These are phyloP conservation scores for Chiroxiphia lanceolata DNA, from an alignment of 2,797 vertebrate species.

Conservation along the genomic window DNA sequence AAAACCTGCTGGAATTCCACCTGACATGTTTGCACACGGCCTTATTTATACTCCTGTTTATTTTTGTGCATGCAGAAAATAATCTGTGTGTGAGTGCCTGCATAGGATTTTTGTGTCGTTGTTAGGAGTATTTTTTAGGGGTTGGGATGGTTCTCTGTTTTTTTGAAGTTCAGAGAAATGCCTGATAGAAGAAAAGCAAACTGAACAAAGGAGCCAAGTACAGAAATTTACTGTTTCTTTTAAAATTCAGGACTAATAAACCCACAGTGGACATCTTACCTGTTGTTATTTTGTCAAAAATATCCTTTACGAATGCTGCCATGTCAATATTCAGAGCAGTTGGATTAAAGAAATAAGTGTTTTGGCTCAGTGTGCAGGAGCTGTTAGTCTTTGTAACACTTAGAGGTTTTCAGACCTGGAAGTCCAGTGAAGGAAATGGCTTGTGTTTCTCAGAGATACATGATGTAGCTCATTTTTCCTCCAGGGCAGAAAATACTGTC, in stretches of 20 bases:
- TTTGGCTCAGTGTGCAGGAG: neutral
- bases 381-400: neutral
- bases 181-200: neutral
- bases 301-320: neutral
- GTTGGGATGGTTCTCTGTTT: neutral
- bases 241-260: neutral
- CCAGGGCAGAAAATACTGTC: neutral
- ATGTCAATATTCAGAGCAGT: neutral
- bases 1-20: neutral
- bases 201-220: neutral
- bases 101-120: neutral
- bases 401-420: neutral
- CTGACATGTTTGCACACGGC: neutral
- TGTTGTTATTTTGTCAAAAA: neutral
- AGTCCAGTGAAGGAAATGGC: neutral
- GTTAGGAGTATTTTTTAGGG: neutral
- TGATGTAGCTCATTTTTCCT: neutral
- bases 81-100: neutral
- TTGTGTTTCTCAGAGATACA: neutral
- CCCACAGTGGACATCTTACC: neutral
- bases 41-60: neutral
- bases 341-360: neutral
- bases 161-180: neutral
- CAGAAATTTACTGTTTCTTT: neutral
- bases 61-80: neutral